Evolutionary conservation across 2,113 vertebrate species (phyloP).

Genomic region (Plecotus auritus): DNA sequence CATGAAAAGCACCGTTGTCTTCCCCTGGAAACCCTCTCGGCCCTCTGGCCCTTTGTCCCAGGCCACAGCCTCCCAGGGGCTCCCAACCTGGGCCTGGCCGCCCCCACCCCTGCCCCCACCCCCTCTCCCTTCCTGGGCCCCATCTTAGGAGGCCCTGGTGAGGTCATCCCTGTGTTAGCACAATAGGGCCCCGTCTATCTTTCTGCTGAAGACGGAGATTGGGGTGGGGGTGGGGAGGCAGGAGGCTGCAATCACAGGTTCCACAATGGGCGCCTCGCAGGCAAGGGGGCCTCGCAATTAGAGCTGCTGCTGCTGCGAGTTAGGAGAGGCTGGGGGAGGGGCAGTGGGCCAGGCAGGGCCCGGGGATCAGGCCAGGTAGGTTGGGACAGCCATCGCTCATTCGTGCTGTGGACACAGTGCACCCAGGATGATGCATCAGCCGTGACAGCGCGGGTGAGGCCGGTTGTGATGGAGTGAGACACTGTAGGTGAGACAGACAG

Average conservation of each 20-base stretch:
- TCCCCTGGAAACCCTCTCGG: neutral
- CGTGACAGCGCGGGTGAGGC: fast-evolving
- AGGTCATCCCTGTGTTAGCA: constrained; percentile 57
- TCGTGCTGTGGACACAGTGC: neutral
- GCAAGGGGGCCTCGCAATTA: neutral
- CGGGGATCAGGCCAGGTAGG: neutral
- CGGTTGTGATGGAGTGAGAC: too few species aligned
- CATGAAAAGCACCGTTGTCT: constrained; percentile 61
- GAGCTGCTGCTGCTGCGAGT: neutral
- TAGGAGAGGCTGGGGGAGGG: neutral
- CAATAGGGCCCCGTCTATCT: constrained; percentile 25
- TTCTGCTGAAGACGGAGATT: constrained; percentile 4
- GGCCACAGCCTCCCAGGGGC: constrained; percentile 15
- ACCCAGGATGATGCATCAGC: neutral
- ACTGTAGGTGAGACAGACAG: neutral
- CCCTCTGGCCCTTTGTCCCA: constrained; percentile 40
- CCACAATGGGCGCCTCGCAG: neutral
- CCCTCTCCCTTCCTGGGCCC: neutral
- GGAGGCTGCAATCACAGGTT: constrained; percentile 9
- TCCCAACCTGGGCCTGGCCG: constrained; percentile 14
- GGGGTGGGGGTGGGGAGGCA: neutral
- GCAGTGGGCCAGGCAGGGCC: neutral
- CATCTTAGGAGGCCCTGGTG: constrained; percentile 46
- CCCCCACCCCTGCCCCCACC: neutral
- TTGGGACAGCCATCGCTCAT: fast-evolving